phyloP scores from a whole-genome alignment of 2,797 vertebrate genomes.

The Rhodeus uyekii region DNA sequence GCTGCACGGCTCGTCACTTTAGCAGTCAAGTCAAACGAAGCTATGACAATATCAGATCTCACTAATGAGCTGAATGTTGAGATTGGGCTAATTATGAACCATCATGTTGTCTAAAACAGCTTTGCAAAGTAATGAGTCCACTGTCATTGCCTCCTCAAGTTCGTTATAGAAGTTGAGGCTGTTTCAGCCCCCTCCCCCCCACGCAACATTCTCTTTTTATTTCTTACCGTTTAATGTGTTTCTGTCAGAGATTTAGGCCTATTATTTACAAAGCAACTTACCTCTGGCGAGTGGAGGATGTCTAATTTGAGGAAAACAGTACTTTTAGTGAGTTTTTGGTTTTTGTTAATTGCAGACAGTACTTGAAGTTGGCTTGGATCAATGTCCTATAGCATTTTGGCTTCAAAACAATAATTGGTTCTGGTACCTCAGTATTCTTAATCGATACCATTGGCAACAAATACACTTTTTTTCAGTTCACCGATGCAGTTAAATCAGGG shows the following conservation, averaged over 20 bases:
- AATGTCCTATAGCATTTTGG: conserved; percentile 2
- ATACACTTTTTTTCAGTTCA: background rate
- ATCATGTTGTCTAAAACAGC: conserved; percentile 37
- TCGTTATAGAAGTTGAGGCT: conserved; percentile 7
- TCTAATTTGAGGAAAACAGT: background rate
- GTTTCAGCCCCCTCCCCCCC: background rate
- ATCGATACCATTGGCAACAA: background rate
- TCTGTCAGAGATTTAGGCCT: background rate
- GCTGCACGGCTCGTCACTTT: conserved; percentile 18
- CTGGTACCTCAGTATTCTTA: background rate
- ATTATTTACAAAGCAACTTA: background rate
- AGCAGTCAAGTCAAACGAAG: conserved; percentile 46
- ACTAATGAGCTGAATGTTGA: conserved; percentile 45
- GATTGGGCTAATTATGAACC: conserved; percentile 48
- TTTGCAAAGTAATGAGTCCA: conserved; percentile 15
- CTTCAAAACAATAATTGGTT: background rate
- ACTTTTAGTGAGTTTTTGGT: background rate
- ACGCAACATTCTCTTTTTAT: background rate
- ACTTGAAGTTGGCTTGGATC: background rate
- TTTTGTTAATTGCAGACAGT: background rate
- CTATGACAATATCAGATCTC: conserved; percentile 48
- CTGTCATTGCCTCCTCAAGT: conserved; percentile 10
- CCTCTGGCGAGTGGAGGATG: background rate
- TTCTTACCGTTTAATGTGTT: background rate
- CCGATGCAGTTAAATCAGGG: background rate